A percentile compares a stretch with the other conserved stretches of the same genome.
Evolutionary conservation across 1,140 invertebrate genomes (phyloP).

Genomic region (Coboldia fuscipes): DNA sequence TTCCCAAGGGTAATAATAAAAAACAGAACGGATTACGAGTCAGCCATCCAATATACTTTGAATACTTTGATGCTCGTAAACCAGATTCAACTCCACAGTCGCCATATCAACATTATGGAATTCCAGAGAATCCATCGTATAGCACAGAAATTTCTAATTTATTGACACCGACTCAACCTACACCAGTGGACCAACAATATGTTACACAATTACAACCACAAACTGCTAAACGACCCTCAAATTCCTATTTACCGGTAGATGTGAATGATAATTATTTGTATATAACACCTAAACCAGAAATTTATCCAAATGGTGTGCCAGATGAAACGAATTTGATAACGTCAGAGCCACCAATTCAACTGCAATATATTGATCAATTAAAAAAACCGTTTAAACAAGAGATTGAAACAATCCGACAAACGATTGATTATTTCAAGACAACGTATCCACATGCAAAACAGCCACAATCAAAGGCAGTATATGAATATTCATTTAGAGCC

Average conservation of each 20-base stretch:
- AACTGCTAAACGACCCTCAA: slow-evolving; percentile 6
- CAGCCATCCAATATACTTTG: slow-evolving; percentile 20
- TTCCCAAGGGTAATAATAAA: too few species aligned
- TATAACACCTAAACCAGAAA: slow-evolving; percentile 23
- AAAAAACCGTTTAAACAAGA: slow-evolving; percentile 24
- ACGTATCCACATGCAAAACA: slow-evolving; percentile 11
- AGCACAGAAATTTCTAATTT: background rate
- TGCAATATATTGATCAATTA: slow-evolving; percentile 13
- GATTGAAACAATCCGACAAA: slow-evolving; percentile 28
- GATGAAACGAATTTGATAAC: slow-evolving; percentile 10
- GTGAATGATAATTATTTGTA: slow-evolving; percentile 11
- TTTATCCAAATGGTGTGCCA: slow-evolving; percentile 25
- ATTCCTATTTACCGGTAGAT: slow-evolving; percentile 5
- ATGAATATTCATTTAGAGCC: slow-evolving; percentile 33
- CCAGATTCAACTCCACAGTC: background rate
- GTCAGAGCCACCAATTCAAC: slow-evolving; percentile 16
- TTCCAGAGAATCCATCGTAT: background rate
- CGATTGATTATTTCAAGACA: slow-evolving; percentile 22
- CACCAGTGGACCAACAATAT: background rate
- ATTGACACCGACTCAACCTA: background rate
- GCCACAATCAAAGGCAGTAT: slow-evolving; percentile 27
- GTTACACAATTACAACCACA: background rate
- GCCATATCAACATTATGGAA: background rate
- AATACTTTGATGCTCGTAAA: slow-evolving; percentile 17
- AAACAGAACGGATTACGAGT: slow-evolving; percentile 8